phyloP scores from a whole-genome alignment of 2,888 invertebrate genomes.

The Pristionchus exspectatus region DNA sequence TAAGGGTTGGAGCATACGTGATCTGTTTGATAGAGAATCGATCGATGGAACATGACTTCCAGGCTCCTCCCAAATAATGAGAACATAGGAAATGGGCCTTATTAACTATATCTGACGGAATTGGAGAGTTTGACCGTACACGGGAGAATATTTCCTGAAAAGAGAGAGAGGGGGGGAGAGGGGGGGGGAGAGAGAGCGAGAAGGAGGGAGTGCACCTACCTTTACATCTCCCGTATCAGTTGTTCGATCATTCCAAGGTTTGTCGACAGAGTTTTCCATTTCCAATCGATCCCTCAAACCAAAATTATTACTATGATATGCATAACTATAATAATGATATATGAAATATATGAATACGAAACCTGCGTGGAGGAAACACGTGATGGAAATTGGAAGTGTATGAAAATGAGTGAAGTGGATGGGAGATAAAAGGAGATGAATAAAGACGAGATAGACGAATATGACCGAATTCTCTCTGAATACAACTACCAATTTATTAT shows the following conservation, averaged over 20 bases:
- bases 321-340: not conserved
- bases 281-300: slow-evolving; percentile 5
- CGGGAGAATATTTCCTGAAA: slow-evolving; percentile 65
- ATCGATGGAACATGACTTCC: slow-evolving; percentile 66
- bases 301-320: not conserved
- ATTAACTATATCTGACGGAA: slow-evolving; percentile 65
- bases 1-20: slow-evolving; percentile 64
- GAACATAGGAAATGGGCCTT: slow-evolving; percentile 69
- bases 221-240: slow-evolving; percentile 63
- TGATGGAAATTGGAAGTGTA: not conserved
- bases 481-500: not conserved
- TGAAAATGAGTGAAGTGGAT: not conserved
- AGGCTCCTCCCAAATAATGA: slow-evolving; percentile 71
- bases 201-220: slow-evolving; percentile 44
- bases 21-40: slow-evolving; percentile 66
- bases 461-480: not conserved
- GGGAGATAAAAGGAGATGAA: not conserved
- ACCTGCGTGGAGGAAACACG: slow-evolving; percentile 25
- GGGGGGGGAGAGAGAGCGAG: too few relatives aligned
- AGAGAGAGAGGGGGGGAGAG: not conserved
- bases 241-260: slow-evolving; percentile 65
- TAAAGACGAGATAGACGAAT: not conserved
- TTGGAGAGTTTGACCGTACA: slow-evolving; percentile 65
- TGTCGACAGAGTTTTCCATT: slow-evolving; percentile 15
- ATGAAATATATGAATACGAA: not conserved